These are phyloP conservation scores for Ptyas mucosa DNA, from an alignment of 2,113 vertebrate genomes.

Conservation along the genomic window DNA sequence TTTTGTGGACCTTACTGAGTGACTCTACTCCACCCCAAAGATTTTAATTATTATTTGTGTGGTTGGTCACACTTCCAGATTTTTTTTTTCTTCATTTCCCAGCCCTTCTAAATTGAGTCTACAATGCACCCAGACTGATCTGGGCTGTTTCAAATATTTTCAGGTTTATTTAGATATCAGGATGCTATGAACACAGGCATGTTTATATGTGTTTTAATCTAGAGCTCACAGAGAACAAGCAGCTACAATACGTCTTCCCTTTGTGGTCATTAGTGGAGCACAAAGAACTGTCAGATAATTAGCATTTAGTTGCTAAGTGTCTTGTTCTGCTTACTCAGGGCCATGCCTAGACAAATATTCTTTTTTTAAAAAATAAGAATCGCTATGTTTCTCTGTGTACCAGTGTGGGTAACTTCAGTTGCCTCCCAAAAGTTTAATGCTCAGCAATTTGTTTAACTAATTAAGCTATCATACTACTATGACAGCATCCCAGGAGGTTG, in stretches of 20 bases:
- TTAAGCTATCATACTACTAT: background rate
- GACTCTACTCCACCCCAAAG: background rate
- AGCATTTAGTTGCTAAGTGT: background rate
- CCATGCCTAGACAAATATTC: background rate
- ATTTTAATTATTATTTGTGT: background rate
- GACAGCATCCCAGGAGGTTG: background rate
- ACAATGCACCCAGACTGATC: background rate
- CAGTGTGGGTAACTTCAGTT: background rate
- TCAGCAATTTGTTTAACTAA: background rate
- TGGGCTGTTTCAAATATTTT: background rate
- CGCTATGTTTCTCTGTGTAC: background rate
- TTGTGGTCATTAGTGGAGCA: background rate
- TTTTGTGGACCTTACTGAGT: background rate
- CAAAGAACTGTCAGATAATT: background rate
- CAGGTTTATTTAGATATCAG: background rate
- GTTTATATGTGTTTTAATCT: background rate
- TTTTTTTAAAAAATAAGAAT: background rate
- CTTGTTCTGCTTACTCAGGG: background rate
- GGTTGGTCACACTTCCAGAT: background rate
- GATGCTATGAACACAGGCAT: background rate
- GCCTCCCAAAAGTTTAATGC: background rate
- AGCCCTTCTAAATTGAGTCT: background rate
- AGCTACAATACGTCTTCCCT: background rate
- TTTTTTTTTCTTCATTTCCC: background rate
- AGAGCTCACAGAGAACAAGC: background rate